These are phyloP conservation scores for Nycticryphes semicollaris DNA, from an alignment of 2,113 vertebrate genomes.

Conservation along the genomic window DNA sequence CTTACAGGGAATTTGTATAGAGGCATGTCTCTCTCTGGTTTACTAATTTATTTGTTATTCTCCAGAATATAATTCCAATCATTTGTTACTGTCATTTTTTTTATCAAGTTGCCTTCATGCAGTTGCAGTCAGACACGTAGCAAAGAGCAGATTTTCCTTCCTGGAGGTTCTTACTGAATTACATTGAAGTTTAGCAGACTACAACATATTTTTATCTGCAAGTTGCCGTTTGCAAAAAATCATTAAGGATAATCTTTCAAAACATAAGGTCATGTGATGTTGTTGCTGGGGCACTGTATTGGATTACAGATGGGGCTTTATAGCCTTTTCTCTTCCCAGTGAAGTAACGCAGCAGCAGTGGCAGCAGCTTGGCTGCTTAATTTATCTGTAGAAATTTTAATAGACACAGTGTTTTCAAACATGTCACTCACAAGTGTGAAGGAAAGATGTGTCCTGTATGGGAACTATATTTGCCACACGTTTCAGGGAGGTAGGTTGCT, in stretches of 20 bases:
- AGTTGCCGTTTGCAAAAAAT: constrained; percentile 56
- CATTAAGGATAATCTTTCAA: constrained; percentile 66
- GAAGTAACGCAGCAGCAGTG: not conserved
- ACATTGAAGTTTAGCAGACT: constrained; percentile 9
- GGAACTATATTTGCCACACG: constrained; percentile 79
- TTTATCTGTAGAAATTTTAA: constrained; percentile 11
- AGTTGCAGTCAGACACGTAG: fast-evolving
- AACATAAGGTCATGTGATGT: constrained; percentile 39
- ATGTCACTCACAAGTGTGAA: constrained; percentile 42
- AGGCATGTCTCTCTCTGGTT: not conserved
- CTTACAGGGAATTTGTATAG: not conserved
- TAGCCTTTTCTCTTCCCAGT: constrained; percentile 1
- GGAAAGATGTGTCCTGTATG: constrained; percentile 70
- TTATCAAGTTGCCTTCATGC: not conserved
- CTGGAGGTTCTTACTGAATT: not conserved
- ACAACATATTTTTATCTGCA: constrained; percentile 51
- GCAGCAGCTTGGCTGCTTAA: not conserved
- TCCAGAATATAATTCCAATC: not conserved
- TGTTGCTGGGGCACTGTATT: constrained; percentile 19
- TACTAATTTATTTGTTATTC: not conserved
- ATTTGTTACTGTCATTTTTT: not conserved
- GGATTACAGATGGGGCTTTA: not conserved
- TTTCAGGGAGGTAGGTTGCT: constrained; percentile 83
- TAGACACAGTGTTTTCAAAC: not conserved
- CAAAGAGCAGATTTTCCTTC: not conserved